phyloP scores from a whole-genome alignment of 2,113 vertebrate genomes.

The Phyllostomus discolor region DNA sequence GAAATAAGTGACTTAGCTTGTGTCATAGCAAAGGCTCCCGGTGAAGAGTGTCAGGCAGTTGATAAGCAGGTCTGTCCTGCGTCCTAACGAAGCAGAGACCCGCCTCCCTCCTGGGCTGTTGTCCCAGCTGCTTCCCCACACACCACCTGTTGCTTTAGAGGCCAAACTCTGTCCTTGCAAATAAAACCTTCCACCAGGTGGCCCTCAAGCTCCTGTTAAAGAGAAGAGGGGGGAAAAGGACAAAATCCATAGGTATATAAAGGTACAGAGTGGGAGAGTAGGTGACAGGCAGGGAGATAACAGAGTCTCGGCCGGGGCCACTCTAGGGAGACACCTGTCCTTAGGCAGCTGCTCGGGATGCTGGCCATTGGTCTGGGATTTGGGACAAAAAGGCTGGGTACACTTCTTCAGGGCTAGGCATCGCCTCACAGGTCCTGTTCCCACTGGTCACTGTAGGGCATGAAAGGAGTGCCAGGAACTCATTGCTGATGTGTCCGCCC shows the following conservation, averaged over 20 bases:
- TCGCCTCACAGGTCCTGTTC: not conserved
- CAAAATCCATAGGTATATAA: not conserved
- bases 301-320: not conserved
- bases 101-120: accelerated
- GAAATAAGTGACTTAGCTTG: not conserved
- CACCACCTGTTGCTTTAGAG: accelerated
- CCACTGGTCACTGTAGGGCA: not conserved
- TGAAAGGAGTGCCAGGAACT: not conserved
- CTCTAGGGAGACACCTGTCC: not conserved
- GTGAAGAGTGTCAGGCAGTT: not conserved
- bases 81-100: not conserved
- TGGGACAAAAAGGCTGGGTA: not conserved
- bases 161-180: not conserved
- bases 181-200: conserved; percentile 68
- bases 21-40: not conserved
- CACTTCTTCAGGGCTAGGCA: not conserved
- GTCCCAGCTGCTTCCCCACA: accelerated
- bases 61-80: not conserved
- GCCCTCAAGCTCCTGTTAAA: conserved; percentile 52
- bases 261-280: not conserved
- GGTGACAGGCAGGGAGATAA: not conserved
- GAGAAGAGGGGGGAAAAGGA: accelerated
- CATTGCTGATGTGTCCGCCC: not conserved
- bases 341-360: not conserved
- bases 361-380: not conserved